Evolutionary conservation across 2,113 vertebrate genomes (phyloP).

Genomic region (Pachycephala philippinensis): DNA sequence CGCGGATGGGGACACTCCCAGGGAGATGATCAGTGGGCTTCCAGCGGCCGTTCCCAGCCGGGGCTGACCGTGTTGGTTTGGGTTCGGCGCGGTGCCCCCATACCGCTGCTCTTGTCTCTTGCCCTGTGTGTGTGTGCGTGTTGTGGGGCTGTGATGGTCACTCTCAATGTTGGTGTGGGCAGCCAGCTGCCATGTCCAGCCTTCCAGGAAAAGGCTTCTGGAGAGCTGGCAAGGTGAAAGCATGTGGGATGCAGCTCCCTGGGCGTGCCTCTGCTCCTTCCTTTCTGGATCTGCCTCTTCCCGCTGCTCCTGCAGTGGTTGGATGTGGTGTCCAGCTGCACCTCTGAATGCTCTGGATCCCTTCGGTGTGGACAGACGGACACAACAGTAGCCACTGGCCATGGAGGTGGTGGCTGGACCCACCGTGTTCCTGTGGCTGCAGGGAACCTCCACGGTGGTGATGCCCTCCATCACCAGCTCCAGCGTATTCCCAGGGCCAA

Average conservation of each 20-base stretch:
- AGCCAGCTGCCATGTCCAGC: background rate
- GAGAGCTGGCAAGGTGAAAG: background rate
- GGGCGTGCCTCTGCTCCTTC: background rate
- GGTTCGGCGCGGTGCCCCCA: accelerated
- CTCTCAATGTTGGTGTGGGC: background rate
- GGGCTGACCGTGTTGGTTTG: accelerated
- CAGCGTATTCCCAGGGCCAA: background rate
- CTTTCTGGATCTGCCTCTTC: background rate
- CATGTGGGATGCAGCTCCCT: accelerated
- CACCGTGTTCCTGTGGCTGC: accelerated
- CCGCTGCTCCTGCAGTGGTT: accelerated
- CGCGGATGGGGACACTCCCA: accelerated
- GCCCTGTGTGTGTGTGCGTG: too few species aligned
- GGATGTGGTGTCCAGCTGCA: background rate
- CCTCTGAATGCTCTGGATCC: background rate
- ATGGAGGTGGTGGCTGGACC: background rate
- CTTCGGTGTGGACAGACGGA: accelerated
- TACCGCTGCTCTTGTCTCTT: accelerated
- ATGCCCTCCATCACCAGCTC: background rate
- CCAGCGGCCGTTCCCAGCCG: accelerated
- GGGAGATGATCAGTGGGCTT: background rate
- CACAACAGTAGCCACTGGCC: accelerated
- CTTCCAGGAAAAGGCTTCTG: background rate
- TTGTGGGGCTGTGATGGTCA: accelerated
- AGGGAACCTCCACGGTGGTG: accelerated